phyloP scores from a whole-genome alignment of 2,888 invertebrate genomes.

The Coenonympha glycerion region DNA sequence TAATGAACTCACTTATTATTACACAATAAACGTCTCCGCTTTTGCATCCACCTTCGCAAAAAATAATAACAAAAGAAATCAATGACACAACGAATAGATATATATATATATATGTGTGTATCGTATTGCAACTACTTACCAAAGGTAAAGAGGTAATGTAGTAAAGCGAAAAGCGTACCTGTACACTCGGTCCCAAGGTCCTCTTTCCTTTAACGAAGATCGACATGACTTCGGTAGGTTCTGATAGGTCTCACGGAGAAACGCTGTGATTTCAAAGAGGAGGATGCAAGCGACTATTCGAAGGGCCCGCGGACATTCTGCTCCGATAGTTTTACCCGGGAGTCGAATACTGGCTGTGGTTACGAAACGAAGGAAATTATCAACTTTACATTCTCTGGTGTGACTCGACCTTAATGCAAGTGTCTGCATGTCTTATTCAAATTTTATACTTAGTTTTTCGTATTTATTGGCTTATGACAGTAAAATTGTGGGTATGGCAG shows the following conservation, averaged over 20 bases:
- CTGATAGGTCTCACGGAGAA: conserved; percentile 96
- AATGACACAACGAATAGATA: conserved; percentile 61
- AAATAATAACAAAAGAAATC: conserved; percentile 65
- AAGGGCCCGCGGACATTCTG: conserved; percentile 90
- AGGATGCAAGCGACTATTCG: conserved; percentile 95
- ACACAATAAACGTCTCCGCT: conserved; percentile 72
- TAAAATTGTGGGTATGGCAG: no score
- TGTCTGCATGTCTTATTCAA: no score
- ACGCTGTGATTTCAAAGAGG: conserved; percentile 97
- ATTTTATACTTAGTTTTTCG: no score
- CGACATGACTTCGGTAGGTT: conserved; percentile 84
- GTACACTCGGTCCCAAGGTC: conserved; percentile 89
- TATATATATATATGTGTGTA: conserved; percentile 1
- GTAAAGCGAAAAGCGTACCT: conserved; percentile 62
- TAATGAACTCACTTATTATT: conserved; percentile 74
- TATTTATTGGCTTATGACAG: no score
- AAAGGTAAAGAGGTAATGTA: conserved; percentile 34
- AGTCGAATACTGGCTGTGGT: conserved; percentile 78
- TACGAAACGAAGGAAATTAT: not conserved
- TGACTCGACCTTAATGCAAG: no score
- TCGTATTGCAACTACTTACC: conserved; percentile 61
- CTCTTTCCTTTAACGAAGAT: conserved; percentile 83
- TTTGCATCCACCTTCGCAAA: conserved; percentile 75
- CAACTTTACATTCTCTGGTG: no score
- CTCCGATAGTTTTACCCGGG: conserved; percentile 79